A percentile compares a stretch with the other conserved stretches of the same genome.
These are phyloP conservation scores for Parotia lawesii DNA, from an alignment of 2,113 vertebrate genomes.

Conservation along the genomic window DNA sequence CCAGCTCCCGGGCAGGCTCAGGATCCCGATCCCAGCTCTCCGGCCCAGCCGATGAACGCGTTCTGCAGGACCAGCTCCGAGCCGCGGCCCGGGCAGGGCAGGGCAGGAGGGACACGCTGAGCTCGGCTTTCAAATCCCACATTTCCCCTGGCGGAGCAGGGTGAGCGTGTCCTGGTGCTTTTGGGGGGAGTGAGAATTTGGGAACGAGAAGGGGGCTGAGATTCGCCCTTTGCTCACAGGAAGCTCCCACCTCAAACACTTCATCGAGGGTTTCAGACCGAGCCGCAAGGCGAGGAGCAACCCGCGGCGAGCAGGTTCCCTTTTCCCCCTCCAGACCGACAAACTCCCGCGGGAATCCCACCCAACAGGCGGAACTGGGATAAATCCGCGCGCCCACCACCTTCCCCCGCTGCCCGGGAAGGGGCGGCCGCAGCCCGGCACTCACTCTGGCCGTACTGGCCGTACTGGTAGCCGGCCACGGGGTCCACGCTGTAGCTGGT, in stretches of 20 bases:
- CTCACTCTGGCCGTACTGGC: slow-evolving; percentile 97
- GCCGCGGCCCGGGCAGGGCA: neutral
- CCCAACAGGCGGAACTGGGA: accelerated
- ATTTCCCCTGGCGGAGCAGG: neutral
- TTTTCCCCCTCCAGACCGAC: neutral
- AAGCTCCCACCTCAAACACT: neutral
- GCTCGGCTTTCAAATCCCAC: neutral
- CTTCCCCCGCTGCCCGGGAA: accelerated
- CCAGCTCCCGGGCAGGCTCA: neutral
- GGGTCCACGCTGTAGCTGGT: slow-evolving; percentile 98
- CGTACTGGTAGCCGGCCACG: slow-evolving; percentile 96
- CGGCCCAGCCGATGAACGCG: accelerated
- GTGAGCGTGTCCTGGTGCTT: no score
- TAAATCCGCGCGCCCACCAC: accelerated
- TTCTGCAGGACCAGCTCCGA: neutral
- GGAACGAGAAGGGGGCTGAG: neutral
- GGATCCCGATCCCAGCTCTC: neutral
- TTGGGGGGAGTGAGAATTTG: neutral
- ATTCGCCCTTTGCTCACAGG: neutral
- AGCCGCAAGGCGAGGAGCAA: neutral
- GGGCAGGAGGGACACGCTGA: accelerated
- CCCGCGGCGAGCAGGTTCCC: no score
- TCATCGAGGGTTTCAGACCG: accelerated
- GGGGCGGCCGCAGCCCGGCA: neutral
- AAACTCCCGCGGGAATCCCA: neutral